A percentile compares a stretch with the other conserved stretches of the same genome.
Evolutionary conservation across 2,113 vertebrate genomes (phyloP).

Genomic region (Rhineura floridana): DNA sequence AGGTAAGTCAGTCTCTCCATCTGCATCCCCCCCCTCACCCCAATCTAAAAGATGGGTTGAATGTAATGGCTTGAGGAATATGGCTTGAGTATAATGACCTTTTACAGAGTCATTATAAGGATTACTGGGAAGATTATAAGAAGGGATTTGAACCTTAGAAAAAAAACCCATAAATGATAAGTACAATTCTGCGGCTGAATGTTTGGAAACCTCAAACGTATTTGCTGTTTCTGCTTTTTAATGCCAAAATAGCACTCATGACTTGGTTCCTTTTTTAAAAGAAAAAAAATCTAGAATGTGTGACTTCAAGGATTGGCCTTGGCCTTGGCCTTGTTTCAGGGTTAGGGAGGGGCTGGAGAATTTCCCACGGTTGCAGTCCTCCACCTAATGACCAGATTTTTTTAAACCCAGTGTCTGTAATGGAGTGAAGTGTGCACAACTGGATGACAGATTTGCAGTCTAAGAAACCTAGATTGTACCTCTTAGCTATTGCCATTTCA

Average conservation of each 20-base stretch:
- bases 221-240: constrained; percentile 7
- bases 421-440: neutral
- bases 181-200: neutral
- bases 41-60: neutral
- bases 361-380: neutral
- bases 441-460: neutral
- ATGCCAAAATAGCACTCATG: neutral
- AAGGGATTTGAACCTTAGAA: neutral
- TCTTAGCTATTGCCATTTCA: neutral
- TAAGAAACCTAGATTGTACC: neutral
- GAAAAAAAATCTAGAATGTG: neutral
- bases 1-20: neutral
- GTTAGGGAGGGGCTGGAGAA: neutral
- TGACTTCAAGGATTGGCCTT: neutral
- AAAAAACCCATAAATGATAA: neutral
- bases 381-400: neutral
- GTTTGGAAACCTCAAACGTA: neutral
- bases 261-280: constrained; percentile 10
- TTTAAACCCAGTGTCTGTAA: too few relatives aligned
- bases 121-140: neutral
- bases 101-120: neutral
- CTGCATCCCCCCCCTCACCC: neutral
- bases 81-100: neutral
- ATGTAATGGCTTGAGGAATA: neutral
- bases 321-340: constrained; percentile 3